phyloP scores from a whole-genome alignment of 2,797 vertebrate species.

The Myiotriccus ornatus region DNA sequence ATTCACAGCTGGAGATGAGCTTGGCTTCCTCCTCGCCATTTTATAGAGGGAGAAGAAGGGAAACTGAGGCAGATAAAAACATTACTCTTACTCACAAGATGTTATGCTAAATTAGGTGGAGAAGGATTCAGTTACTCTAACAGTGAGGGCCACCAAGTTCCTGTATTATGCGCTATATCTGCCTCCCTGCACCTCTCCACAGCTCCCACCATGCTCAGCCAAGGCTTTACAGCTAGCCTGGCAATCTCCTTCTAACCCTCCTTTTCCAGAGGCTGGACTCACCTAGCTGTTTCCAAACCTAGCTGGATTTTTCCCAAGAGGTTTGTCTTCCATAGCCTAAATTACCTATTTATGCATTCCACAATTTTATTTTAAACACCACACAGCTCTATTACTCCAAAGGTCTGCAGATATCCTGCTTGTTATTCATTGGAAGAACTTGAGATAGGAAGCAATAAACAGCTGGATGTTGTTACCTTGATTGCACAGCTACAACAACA shows the following conservation, averaged over 20 bases:
- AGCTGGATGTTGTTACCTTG: neutral
- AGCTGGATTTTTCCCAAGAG: neutral
- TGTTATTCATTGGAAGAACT: neutral
- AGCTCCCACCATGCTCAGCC: neutral
- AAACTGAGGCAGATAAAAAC: neutral
- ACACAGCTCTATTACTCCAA: neutral
- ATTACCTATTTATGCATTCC: neutral
- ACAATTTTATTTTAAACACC: neutral
- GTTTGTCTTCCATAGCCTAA: neutral
- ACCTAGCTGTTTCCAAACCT: neutral
- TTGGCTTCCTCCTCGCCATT: neutral
- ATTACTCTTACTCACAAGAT: neutral
- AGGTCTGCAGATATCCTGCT: neutral
- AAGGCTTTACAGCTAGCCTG: neutral
- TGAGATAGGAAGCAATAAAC: neutral
- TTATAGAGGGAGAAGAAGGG: neutral
- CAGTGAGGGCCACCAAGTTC: neutral
- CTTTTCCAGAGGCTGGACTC: neutral
- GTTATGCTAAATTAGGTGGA: neutral
- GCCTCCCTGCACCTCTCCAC: neutral
- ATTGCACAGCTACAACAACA: neutral
- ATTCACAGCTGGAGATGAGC: neutral
- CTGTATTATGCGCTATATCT: neutral
- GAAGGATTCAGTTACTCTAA: neutral
- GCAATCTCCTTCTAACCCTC: neutral